These are phyloP conservation scores for Chymomyza fuscimana DNA, from an alignment of 2,888 invertebrate genomes.

Conservation along the genomic window DNA sequence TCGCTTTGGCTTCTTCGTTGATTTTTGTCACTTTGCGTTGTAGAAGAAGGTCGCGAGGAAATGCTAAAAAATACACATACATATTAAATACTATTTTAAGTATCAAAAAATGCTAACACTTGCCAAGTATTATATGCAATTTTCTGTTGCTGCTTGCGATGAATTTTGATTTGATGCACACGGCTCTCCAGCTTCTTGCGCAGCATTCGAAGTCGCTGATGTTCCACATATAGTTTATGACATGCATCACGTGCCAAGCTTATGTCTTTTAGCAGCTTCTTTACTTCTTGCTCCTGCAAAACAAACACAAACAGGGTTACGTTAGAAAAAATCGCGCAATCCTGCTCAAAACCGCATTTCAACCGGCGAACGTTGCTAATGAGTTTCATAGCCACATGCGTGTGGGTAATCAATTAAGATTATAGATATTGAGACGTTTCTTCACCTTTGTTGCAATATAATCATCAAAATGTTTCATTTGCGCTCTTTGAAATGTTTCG, in stretches of 20 bases:
- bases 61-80: background rate
- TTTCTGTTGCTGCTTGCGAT: conserved; percentile 29
- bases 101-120: background rate
- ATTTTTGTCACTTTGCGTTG: background rate
- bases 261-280: conserved; percentile 36
- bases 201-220: conserved; percentile 29
- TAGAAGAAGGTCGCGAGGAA: background rate
- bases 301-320: background rate
- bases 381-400: background rate
- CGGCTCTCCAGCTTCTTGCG: conserved; percentile 44
- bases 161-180: conserved; percentile 30
- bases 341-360: no score
- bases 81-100: background rate
- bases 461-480: conserved; percentile 48
- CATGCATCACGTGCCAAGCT: conserved; percentile 29
- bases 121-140: background rate
- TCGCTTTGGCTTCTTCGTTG: background rate
- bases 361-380: background rate
- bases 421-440: background rate
- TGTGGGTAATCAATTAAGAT: background rate
- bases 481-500: conserved; percentile 57
- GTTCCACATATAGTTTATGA: conserved; percentile 38
- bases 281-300: conserved; percentile 26
- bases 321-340: background rate
- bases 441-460: conserved; percentile 53